Base-by-base conservation (phyloP, 1,140 invertebrate genomes). In the Laupala kohalensis region DNA sequence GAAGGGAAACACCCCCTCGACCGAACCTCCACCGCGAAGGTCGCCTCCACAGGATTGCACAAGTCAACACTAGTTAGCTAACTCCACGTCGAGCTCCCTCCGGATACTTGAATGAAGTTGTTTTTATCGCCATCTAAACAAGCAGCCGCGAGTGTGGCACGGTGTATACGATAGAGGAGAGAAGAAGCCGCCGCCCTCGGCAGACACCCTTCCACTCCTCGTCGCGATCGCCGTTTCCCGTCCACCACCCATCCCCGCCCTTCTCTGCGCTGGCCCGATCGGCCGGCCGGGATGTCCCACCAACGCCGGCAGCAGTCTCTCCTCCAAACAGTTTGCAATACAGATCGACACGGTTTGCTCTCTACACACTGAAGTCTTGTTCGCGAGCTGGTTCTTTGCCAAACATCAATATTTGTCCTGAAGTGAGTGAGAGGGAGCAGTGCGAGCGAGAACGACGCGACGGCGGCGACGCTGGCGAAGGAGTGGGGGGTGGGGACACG, bases 391-490 rank as follows among this genome's bases (percentile, higher is more conserved):
- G 67, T 69, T 72, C 71, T 69, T 72, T 72, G 71, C 66, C 71
- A 69, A 72, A 68, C 71, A 72, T 72, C 71, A 72, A 72, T 72
- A 72, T 72, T 72, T 72, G 71, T 68, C 71, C 71, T 62, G 71
- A 29, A 25, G 27, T 23, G 26, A 69, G 71, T 25, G 70, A 53
- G 69, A 25, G 67, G 25, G 67, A 37, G 30, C 30, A 37, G 30
- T 37, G 30, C 30, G 30, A 37, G 30, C 30, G 30, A 37, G 30
- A 37, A 37, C 30, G 30, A 37, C 30, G 30, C 15, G 15, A 15
- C 30, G 30, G 30, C 30, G 30, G 30, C 30, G 30, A 37, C 30
- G 6, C 15, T 37, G 30, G 30, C 30, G 30, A 6, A 15, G 30
- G 30, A 15, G 30, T 15, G 30, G 30, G 30, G 30, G 30, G 30